Base-by-base conservation (phyloP, 2,113 vertebrate genomes). In the Girardinichthys multiradiatus region DNA sequence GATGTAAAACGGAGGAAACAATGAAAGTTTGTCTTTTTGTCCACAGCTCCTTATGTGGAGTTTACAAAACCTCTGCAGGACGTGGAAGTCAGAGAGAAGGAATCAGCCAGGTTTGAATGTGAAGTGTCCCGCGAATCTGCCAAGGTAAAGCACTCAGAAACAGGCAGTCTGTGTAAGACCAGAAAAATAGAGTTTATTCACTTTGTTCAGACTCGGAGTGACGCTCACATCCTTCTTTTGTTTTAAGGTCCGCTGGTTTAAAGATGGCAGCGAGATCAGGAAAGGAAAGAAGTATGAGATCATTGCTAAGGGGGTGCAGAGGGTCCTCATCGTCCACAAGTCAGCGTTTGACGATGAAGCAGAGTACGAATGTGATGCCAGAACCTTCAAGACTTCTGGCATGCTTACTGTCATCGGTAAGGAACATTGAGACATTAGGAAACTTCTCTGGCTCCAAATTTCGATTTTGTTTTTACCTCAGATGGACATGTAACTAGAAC, bases 281-380 rank as follows among this genome's bases (percentile, higher is more conserved):
- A 99, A 98, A 91, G 96, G 98, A 81, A 99, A 99, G 87, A 99
- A 99, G 72, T 98, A 97, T 58, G 98, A 99, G 83, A 97, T 99
- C 26, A 95, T 97, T 57, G 93, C 95, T 37, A 97, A 96, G 86
- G 98, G 97, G 58, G 92, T 94, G 63, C 94, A 97, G 77, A 95
- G 92, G 30, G 94, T 95, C 88, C 96, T 99, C 68, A 91, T 98
- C 33, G 64, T 99, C 79, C 96, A 92, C 87, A 99, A 98, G 90
- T 96, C 97, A 4, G 87, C 94, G 15, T 96, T 99, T 31, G 96
- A 97, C 60, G 98, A 99, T 77, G 98, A 99, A 89, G 98, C 98
- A 7, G 98, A 99, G 87, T 99, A 99, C 68, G 96, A 97, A 82
- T 99, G 98, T 87, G 97, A 99, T 81, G 97, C 96, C 62, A 96